Evolutionary conservation across 2,113 vertebrate species (phyloP), one percentile per base, ranked within the genome.

Genomic region (Osmerus eperlanus): DNA sequence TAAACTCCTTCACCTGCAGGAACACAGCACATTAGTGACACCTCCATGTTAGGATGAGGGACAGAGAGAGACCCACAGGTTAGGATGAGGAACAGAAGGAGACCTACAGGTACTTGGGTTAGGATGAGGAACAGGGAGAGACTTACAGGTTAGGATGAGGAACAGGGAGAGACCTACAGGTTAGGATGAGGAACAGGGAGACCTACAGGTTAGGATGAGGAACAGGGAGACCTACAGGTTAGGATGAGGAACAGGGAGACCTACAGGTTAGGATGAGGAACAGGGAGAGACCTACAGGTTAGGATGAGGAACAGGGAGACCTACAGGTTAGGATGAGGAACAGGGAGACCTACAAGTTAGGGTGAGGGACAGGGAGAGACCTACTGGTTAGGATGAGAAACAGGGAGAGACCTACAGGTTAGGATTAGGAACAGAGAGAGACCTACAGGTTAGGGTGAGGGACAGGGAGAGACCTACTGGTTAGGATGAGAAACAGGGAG

Each of bases 1-100:
- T 96, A 89, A 99, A 99, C 80, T 99, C 97, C 79, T 99, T 99
- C 14, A 99, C 97, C 97, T 99, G 71, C 11, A 85, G 76, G 54
- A n/a, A 47, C 32, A 5, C 32, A 36, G 32, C 32, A 36, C 32
- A 36, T 36, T 8, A 36, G 32, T 6, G 53, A 15, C 13, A 54
- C 53, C 16, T 54, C 6, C 53, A 54, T 6, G 53, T 54, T 15
- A 18, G 53, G 12, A 54, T 54, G 16, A 54, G 53, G 1, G 2
- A 54, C 53, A 54, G 53, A 3, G 14, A 18, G 53, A 15, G 53
- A 54, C 53, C 15, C 3, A 53, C 52, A 53, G 52, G 52, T 53
- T 12, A 15, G 52, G 8, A 53, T 53, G 15, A 53, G 52, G 52
- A 1, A 5, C 52, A 53, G 52, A 3, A 3, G 3, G 52, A 12